A percentile compares a stretch with the other conserved stretches of the same genome.
Evolutionary conservation across 1,140 invertebrate species (phyloP).

Genomic region (Camponotus pennsylvanicus): DNA sequence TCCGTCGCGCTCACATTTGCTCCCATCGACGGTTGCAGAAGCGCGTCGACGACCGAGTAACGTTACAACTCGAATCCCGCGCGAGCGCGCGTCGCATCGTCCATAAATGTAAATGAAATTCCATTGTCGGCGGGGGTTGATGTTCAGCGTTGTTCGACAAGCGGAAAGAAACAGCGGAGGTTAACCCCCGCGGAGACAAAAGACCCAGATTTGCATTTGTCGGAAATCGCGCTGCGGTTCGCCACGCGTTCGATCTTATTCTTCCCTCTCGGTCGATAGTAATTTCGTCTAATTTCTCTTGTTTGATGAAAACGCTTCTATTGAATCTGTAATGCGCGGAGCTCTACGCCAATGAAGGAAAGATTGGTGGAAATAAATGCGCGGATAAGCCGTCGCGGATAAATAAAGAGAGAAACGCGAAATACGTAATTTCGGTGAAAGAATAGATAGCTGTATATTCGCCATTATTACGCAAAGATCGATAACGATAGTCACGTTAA

Average conservation of each 20-base stretch:
- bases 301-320: constrained; percentile 16
- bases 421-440: constrained; percentile 35
- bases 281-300: constrained; percentile 31
- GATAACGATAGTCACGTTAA: constrained; percentile 71
- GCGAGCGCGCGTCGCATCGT: neutral
- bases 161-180: constrained; percentile 23
- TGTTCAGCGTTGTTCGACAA: constrained; percentile 54
- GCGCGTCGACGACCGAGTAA: constrained; percentile 76
- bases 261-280: neutral
- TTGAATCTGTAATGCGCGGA: neutral
- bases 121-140: constrained; percentile 54
- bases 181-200: constrained; percentile 25
- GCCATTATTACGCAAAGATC: constrained; percentile 66
- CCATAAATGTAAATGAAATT: constrained; percentile 75
- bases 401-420: constrained; percentile 13
- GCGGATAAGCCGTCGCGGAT: constrained; percentile 43
- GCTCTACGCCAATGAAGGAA: neutral
- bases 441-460: constrained; percentile 36
- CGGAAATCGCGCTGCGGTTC: neutral
- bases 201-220: neutral
- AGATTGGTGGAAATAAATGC: neutral
- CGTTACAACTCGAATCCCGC: constrained; percentile 67
- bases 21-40: constrained; percentile 69
- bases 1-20: constrained; percentile 74
- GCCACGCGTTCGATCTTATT: neutral